These are phyloP conservation scores for Heliconius nattereri DNA, from an alignment of 1,140 invertebrate species.

Conservation along the genomic window DNA sequence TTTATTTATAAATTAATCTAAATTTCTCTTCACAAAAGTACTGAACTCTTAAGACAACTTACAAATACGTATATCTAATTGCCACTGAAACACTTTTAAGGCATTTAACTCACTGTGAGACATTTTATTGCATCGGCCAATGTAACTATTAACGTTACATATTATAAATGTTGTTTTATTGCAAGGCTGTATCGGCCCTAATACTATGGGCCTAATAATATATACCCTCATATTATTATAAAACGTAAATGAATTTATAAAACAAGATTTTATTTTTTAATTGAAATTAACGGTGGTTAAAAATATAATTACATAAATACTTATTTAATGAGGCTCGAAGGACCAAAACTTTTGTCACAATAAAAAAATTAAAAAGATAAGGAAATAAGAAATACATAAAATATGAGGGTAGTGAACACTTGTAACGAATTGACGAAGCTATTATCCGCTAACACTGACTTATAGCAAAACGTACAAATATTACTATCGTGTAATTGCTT, in stretches of 20 bases:
- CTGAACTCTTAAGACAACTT: conserved; percentile 21
- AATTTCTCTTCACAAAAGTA: conserved; percentile 17
- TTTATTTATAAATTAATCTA: too few species aligned
- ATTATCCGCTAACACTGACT: conserved; percentile 31
- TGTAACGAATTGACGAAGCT: conserved; percentile 26
- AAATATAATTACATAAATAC: too few species aligned
- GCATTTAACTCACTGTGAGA: conserved; percentile 19
- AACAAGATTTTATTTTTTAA: too few species aligned
- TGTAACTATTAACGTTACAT: neutral
- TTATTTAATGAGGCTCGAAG: neutral
- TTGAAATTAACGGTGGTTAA: too few species aligned
- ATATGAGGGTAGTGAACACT: conserved; percentile 7
- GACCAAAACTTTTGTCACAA: neutral
- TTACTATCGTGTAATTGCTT: conserved; percentile 9
- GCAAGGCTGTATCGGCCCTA: neutral
- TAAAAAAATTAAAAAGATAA: neutral
- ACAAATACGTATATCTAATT: conserved; percentile 20
- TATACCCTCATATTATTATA: neutral
- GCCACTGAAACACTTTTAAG: conserved; percentile 26
- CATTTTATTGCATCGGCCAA: conserved; percentile 7
- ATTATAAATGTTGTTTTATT: neutral
- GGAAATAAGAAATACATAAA: neutral
- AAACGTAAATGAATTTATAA: neutral
- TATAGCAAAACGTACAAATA: conserved; percentile 24
- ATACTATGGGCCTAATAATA: too few species aligned